Base-by-base conservation (phyloP, 1,140 invertebrate genomes). In the Ceratina japonica region DNA sequence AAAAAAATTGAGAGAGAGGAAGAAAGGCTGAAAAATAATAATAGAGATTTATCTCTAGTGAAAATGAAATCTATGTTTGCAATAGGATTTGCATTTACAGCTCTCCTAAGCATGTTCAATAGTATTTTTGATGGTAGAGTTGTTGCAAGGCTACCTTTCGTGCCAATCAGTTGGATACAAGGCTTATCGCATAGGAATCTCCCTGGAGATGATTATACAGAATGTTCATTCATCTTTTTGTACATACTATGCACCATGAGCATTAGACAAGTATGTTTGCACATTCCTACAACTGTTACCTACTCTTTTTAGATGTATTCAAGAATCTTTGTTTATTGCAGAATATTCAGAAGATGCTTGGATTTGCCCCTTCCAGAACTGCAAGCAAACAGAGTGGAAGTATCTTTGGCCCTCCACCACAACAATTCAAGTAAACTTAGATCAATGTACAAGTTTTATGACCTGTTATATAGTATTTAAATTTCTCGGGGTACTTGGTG, bases 61-160 rank as follows among this genome's bases (percentile, higher is more conserved):
- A 99, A 99, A 93, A 99, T 99, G 99, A 99, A 99, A 91, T 99
- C 98, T 0, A 99, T 99, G 99, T 98, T 99, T 94, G 98, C 98
- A 20, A 99, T 99, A 92, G 98, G 98, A 79, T 97, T 97, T 93
- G 97, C 98, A 16, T 99, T 99, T 90, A 99, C 99, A 69, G 98
- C 98, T 52, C 92, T 99, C 3, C 93, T 99, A 0, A 99, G 98
- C 87, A 99, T 99, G 96, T 99, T 99, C 89, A 99, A 99, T 90
- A 99, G 97, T 89, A 99, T 99, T 96, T 99, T 99, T 94, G 99
- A 99, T 94, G 99, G 99, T 0, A 94, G 98, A 90, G 97, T 99
- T 58, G 99, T 99, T 1, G 99, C 99, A 13, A 97, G 97, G 89
- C 93, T 99, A 59, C 99, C 99, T 18, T 99, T 99, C 92, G 93